Percentiles rank a stretch among this genome's conserved stretches.
phyloP scores from a whole-genome alignment of 2,888 invertebrate genomes.

The Parelbella ahira region DNA sequence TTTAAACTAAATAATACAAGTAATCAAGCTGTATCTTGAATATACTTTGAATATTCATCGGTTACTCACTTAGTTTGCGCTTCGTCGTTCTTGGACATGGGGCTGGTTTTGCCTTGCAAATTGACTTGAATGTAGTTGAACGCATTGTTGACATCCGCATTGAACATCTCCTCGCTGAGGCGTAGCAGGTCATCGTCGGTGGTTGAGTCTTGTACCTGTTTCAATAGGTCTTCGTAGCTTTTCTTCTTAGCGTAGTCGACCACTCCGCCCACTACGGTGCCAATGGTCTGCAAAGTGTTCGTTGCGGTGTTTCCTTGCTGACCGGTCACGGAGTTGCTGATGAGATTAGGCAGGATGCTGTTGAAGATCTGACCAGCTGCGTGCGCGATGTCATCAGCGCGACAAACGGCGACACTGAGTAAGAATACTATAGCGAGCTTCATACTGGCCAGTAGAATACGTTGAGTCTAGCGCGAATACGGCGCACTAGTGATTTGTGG shows the following conservation, averaged over 20 bases:
- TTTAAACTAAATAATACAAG: constrained; percentile 1
- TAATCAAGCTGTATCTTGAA: background rate
- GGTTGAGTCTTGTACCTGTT: constrained; percentile 73
- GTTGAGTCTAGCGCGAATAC: constrained; percentile 58
- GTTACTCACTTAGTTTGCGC: constrained; percentile 81
- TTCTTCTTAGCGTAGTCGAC: constrained; percentile 74
- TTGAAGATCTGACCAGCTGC: constrained; percentile 74
- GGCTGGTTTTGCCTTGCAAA: constrained; percentile 86
- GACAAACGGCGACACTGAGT: constrained; percentile 47
- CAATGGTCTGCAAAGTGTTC: constrained; percentile 66
- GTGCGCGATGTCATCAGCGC: constrained; percentile 61
- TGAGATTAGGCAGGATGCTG: constrained; percentile 64
- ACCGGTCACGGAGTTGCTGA: constrained; percentile 57
- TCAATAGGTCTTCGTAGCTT: constrained; percentile 67
- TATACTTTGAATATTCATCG: constrained; percentile 14
- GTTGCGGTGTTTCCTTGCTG: constrained; percentile 64
- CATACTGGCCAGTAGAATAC: constrained; percentile 53
- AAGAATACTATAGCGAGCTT: constrained; percentile 52
- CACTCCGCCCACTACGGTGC: constrained; percentile 72
- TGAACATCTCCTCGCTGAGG: constrained; percentile 86
- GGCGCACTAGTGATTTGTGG: constrained; percentile 71
- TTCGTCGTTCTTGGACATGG: constrained; percentile 85
- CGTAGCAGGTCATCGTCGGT: constrained; percentile 84
- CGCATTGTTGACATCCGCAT: constrained; percentile 88
- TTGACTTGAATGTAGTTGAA: constrained; percentile 85